Evolutionary conservation across 2,113 vertebrate species (phyloP).

Genomic region (Brachypteracias leptosomus): DNA sequence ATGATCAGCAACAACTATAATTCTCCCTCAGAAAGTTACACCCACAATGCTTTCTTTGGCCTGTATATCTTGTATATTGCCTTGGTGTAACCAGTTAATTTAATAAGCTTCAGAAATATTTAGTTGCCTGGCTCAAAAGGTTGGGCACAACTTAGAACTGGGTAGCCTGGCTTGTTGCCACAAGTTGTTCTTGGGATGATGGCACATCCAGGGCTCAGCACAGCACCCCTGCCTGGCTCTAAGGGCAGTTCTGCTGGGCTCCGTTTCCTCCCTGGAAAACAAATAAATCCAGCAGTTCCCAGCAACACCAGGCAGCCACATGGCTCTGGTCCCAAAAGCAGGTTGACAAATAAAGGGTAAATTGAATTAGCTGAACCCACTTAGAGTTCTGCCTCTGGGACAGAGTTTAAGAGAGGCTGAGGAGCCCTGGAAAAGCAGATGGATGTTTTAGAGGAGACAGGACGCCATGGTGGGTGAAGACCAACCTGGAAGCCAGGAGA

Average conservation of each 20-base stretch:
- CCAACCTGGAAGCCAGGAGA: not conserved
- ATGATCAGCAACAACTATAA: slow-evolving; percentile 34
- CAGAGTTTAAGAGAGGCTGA: not conserved
- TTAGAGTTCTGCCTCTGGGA: not conserved
- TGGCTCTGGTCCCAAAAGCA: not conserved
- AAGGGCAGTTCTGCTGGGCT: not conserved
- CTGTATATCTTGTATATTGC: not conserved
- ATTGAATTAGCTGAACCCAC: not conserved
- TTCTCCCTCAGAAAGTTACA: slow-evolving; percentile 26
- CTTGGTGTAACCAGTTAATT: slow-evolving; percentile 37
- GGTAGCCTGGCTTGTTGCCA: not conserved
- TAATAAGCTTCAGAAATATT: slow-evolving; percentile 21
- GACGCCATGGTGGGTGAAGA: not conserved
- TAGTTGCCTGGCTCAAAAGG: not conserved
- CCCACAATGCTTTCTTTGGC: slow-evolving; percentile 67
- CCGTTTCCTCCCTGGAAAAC: not conserved
- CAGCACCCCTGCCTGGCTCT: not conserved
- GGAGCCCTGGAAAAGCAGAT: not conserved
- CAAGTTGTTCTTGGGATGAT: not conserved
- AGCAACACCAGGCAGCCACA: not conserved
- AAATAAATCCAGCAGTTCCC: not conserved
- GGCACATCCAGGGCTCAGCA: accelerated
- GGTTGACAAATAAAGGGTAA: not conserved
- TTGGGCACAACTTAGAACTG: not conserved
- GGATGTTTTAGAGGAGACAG: not conserved